These are phyloP conservation scores for Alouatta palliata DNA, from an alignment of 2,113 vertebrate genomes.

Conservation along the genomic window DNA sequence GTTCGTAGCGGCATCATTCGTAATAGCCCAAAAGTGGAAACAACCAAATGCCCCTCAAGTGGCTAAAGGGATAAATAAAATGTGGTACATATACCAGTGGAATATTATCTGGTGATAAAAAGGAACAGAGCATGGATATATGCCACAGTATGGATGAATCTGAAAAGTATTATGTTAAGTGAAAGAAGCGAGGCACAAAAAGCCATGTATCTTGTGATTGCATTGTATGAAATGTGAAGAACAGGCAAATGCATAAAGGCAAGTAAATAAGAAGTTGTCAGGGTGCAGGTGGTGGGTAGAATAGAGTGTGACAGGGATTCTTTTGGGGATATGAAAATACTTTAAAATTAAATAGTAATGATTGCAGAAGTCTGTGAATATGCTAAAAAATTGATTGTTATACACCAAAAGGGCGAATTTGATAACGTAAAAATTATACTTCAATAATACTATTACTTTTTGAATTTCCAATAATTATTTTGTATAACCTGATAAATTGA, in stretches of 20 bases:
- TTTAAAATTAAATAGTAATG: neutral
- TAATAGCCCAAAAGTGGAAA: neutral
- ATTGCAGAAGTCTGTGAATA: neutral
- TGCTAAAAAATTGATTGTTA: neutral
- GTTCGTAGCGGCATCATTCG: neutral
- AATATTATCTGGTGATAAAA: neutral
- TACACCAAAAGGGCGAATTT: neutral
- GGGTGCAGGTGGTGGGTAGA: fast-evolving
- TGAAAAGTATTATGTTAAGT: neutral
- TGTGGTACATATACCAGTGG: no score
- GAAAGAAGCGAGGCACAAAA: neutral
- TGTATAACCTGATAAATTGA: neutral
- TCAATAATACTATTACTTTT: neutral
- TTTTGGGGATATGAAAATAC: neutral
- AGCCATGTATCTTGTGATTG: neutral
- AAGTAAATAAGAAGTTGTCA: neutral
- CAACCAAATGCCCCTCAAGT: neutral
- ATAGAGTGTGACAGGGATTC: neutral
- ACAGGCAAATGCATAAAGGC: neutral
- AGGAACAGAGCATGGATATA: neutral
- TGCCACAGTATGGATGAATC: neutral
- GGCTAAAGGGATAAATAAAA: neutral
- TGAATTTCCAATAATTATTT: neutral
- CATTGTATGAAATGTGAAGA: neutral
- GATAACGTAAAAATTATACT: neutral